Evolutionary conservation across 2,888 invertebrate species (phyloP), one percentile per base, ranked within the genome.

Genomic region (Incurvaria masculella): DNA sequence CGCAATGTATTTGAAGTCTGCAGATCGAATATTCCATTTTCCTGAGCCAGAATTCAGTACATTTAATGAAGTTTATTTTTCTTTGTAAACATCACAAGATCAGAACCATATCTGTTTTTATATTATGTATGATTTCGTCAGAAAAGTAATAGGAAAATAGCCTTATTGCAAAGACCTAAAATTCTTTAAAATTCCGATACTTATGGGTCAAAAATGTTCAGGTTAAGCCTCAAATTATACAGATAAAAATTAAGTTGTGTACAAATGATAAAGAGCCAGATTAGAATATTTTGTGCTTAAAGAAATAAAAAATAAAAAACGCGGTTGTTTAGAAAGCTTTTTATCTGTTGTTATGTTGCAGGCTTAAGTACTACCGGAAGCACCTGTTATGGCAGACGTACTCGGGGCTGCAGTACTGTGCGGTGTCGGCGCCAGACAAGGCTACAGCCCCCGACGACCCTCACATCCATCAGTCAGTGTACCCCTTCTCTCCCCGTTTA

Each of bases 311-410:
- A n/a, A n/a, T n/a, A n/a, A n/a, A n/a, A n/a, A n/a, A n/a, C n/a
- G n/a, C n/a, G n/a, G n/a, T n/a, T n/a, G n/a, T n/a, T n/a, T n/a
- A n/a, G n/a, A n/a, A n/a, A n/a, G n/a, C n/a, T n/a, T n/a, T n/a
- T n/a, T n/a, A n/a, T n/a, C n/a, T 43, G 42, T 20, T 10, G 46
- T 55, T 56, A 54, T 58, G 47, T 78, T 81, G 51, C 68, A 86
- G 87, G 53, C 69, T 84, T 2, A 84, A 84, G 63, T 84, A 84
- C 63, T 84, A 84, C 63, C 78, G 84, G 58, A 91, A 91, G 73
- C 88, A 87, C 72, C 79, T 94, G 43, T 86, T 93, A 66, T 93
- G 94, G 88, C 89, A 87, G 76, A 88, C 92, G 2, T 91, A 92
- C 67, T 89, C 91, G 60, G 83, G 90, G 3, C 76, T 93, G 40